Evolutionary conservation across 2,888 invertebrate species (phyloP).

Genomic region (Isoperla grammatica): DNA sequence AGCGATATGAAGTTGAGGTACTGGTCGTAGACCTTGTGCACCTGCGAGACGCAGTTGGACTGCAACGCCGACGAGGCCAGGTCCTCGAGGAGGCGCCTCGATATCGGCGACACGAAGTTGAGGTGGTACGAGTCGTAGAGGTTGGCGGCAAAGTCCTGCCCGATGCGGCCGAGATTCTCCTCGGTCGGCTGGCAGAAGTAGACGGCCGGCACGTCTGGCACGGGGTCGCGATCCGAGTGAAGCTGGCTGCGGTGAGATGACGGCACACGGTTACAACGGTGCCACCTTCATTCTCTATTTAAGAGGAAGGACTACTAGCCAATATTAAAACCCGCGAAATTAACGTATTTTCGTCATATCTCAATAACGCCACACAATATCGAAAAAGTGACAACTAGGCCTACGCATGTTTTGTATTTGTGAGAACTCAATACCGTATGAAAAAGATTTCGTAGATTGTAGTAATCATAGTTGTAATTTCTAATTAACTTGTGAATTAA

Average conservation of each 20-base stretch:
- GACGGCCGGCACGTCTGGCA: slow-evolving; percentile 97
- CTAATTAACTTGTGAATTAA: no score
- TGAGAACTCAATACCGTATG: no score
- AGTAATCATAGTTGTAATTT: no score
- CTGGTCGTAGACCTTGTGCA: slow-evolving; percentile 80
- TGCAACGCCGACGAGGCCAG: slow-evolving; percentile 89
- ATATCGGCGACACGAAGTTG: slow-evolving; percentile 94
- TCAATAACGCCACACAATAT: no score
- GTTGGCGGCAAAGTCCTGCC: slow-evolving; percentile 81
- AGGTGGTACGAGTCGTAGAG: slow-evolving; percentile 93
- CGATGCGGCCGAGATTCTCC: slow-evolving; percentile 91
- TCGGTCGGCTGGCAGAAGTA: slow-evolving; percentile 96
- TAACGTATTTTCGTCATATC: no score
- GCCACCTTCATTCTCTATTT: no score
- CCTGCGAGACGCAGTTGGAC: slow-evolving; percentile 75
- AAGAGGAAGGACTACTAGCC: no score
- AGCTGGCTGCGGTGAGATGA: slow-evolving; percentile 56
- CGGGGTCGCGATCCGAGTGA: slow-evolving; percentile 83
- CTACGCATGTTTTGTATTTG: no score
- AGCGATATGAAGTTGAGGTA: slow-evolving; percentile 97
- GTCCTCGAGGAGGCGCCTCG: slow-evolving; percentile 90
- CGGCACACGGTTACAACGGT: no score
- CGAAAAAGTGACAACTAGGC: no score
- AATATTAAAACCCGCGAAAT: no score
- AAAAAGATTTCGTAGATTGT: no score